phyloP scores from a whole-genome alignment of 2,113 vertebrate species.

The Xiphorhynchus elegans region DNA sequence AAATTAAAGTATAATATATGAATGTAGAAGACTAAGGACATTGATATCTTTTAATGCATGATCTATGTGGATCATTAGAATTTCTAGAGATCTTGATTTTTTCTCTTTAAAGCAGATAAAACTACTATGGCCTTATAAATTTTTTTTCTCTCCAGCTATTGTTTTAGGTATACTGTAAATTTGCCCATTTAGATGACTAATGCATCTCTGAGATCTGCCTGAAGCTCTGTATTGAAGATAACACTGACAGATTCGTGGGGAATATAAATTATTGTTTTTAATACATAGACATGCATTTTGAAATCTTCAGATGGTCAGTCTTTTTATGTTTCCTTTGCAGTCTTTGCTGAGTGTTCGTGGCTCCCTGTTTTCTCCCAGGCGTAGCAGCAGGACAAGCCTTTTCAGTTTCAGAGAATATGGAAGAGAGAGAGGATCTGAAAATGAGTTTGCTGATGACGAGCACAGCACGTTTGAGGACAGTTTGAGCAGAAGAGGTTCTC shows the following conservation, averaged over 20 bases:
- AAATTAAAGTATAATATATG: neutral
- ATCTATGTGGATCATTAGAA: neutral
- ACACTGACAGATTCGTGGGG: neutral
- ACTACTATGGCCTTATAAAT: neutral
- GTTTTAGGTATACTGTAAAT: neutral
- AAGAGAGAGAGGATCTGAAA: conserved; percentile 85
- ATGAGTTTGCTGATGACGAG: conserved; percentile 94
- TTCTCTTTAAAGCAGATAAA: neutral
- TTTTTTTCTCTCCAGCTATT: neutral
- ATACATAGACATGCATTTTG: neutral
- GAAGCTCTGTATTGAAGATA: neutral
- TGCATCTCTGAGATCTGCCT: neutral
- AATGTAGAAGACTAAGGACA: neutral
- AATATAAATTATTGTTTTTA: neutral
- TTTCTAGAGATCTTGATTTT: neutral
- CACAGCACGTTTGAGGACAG: conserved; percentile 89
- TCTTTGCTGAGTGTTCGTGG: conserved; percentile 91
- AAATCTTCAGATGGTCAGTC: neutral
- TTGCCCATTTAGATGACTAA: neutral
- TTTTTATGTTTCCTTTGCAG: conserved; percentile 76
- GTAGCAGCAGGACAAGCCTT: conserved; percentile 88
- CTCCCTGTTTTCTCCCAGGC: conserved; percentile 85
- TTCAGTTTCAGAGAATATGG: conserved; percentile 85
- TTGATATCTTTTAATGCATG: neutral
- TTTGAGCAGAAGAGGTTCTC: conserved; percentile 83